These are phyloP conservation scores for Tineola bisselliella DNA, from an alignment of 2,888 invertebrate genomes.

Conservation along the genomic window DNA sequence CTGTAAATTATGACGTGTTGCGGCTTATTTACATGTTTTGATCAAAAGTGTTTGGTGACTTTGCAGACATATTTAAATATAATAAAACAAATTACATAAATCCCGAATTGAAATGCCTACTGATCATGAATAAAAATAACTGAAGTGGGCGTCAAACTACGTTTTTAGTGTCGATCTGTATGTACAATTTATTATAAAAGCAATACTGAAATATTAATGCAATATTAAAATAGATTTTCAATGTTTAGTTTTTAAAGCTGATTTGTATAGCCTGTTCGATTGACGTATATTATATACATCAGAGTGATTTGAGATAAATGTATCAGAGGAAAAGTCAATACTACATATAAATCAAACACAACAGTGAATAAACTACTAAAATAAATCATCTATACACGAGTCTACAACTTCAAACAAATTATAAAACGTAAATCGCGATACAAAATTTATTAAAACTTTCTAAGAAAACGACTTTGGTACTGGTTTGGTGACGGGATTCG, in stretches of 20 bases:
- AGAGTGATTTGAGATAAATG: background rate
- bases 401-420: no score
- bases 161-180: background rate
- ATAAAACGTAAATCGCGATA: no score
- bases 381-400: background rate
- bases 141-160: background rate
- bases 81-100: background rate
- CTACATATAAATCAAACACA: background rate
- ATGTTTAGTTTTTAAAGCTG: slow-evolving; percentile 4
- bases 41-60: no score
- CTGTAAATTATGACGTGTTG: no score
- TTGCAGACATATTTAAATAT: no score
- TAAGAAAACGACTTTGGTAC: no score
- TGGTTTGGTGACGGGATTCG: no score
- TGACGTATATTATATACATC: slow-evolving; percentile 11
- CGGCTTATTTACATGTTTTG: no score
- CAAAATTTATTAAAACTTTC: no score
- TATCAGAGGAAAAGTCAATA: background rate
- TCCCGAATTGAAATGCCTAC: background rate
- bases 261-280: background rate
- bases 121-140: background rate
- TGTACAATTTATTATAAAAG: slow-evolving; percentile 5
- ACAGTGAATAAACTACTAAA: background rate
- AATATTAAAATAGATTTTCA: background rate
- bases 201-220: background rate